These are phyloP conservation scores for Aporophyla lueneburgensis DNA, from an alignment of 2,888 invertebrate species.

Conservation along the genomic window DNA sequence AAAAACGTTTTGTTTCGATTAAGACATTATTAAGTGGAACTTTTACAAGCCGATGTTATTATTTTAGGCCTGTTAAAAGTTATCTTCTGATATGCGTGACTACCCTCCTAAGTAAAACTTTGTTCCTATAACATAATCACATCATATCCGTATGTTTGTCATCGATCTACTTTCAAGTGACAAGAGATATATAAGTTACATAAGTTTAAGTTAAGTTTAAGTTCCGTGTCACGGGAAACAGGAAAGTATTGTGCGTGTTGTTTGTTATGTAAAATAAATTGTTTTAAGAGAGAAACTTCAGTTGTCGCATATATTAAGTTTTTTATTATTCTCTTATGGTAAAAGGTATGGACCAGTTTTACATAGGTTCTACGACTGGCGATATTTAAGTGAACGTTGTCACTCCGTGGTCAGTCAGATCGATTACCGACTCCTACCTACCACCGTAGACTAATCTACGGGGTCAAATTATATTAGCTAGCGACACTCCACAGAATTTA, in stretches of 20 bases:
- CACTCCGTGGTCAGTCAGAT: too few relatives aligned
- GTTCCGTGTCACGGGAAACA: slow-evolving; percentile 66
- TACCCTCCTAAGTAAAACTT: neutral
- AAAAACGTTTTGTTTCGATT: too few relatives aligned
- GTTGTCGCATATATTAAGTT: neutral
- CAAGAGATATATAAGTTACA: slow-evolving; percentile 22
- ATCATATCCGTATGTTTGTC: slow-evolving; percentile 36
- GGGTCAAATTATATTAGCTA: too few relatives aligned
- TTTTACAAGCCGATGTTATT: too few relatives aligned
- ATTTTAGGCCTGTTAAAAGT: too few relatives aligned
- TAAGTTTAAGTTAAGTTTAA: slow-evolving; percentile 34
- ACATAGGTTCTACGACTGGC: neutral
- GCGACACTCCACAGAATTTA: too few relatives aligned
- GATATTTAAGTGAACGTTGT: neutral
- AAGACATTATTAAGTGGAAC: too few relatives aligned
- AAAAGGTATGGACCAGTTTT: neutral
- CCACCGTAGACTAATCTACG: too few relatives aligned
- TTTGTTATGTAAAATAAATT: slow-evolving; percentile 57
- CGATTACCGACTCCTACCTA: too few relatives aligned
- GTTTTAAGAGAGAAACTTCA: slow-evolving; percentile 36
- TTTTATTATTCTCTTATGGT: slow-evolving; percentile 16
- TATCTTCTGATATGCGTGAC: too few relatives aligned
- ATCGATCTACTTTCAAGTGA: slow-evolving; percentile 48
- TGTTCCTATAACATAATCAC: slow-evolving; percentile 8
- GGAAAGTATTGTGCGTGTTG: slow-evolving; percentile 45